Percentiles rank a stretch among this genome's conserved stretches.
Evolutionary conservation across 2,888 invertebrate genomes (phyloP).

Genomic region (Ommatoiulus sabulosus): DNA sequence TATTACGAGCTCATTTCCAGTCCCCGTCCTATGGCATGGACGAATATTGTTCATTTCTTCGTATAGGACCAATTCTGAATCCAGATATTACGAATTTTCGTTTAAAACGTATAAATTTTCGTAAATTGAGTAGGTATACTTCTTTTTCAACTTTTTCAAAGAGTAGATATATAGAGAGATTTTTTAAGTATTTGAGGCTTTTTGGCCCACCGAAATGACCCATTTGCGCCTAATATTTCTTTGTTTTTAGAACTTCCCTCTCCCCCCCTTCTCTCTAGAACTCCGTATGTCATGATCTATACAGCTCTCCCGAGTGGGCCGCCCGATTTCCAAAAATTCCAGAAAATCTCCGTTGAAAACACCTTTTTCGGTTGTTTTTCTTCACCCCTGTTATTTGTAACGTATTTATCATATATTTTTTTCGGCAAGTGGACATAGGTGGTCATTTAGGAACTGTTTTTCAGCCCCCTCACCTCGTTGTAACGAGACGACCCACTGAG

Average conservation of each 20-base stretch:
- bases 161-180: no score
- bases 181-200: background rate
- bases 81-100: no score
- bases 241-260: background rate
- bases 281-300: background rate
- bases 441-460: background rate
- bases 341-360: background rate
- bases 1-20: no score
- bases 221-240: background rate
- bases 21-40: no score
- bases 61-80: no score
- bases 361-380: background rate
- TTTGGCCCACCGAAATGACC: background rate
- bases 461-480: background rate
- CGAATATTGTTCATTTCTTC: no score
- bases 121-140: no score
- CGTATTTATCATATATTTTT: slow-evolving; percentile 23
- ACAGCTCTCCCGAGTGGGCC: background rate
- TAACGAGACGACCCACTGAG: background rate
- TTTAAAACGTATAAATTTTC: no score
- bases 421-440: background rate
- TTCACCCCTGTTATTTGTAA: slow-evolving; percentile 25
- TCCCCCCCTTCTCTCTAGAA: background rate
- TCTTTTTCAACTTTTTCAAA: no score
- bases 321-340: background rate